Evolutionary conservation across 2,888 invertebrate genomes (phyloP), one percentile per base, ranked within the genome.

Genomic region (Euplexia lucipara): DNA sequence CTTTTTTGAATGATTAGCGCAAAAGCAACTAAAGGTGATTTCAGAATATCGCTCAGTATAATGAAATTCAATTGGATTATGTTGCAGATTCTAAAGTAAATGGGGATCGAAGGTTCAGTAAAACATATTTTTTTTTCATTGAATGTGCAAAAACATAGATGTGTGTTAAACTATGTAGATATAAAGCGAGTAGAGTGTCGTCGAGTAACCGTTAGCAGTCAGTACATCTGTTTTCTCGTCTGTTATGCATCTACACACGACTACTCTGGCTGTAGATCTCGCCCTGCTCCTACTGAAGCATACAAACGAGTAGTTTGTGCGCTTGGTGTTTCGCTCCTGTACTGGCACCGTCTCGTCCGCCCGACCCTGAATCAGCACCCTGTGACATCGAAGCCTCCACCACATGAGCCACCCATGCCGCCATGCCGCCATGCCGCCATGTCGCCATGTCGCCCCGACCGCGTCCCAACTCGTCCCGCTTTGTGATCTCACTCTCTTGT

Each of bases 241-340:
- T 88, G 88, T 91, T 85, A 85, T 92, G 91, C 91, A 91, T 91
- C 88, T 82, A 75, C 85, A 88, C 89, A 85, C 87, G 87, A 87
- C 83, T 84, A 75, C 84, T 83, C 85, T 82, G 84, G 71, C 75
- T 70, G 70, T 76, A 76, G 81, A 63, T 72, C 75, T 79, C 81
- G 79, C 73, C 80, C 78, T 74, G 68, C 73, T 74, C 78, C 77
- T 54, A 69, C 61, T 44, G 57, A 56, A 67, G 76, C 73, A 5
- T 20, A 53, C 79, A 61, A 66, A 75, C 79, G 54, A 42, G 41
- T 4, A 58, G 62, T 71, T 77, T 70, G 73, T 59, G 64, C 56
- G 65, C 54, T 68, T 66, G 42, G 64, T 60, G 22, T 20, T 45
- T 45, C 70, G 75, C 70, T 75, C 79, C 76, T 61, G 52, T 32